Evolutionary conservation across 2,888 invertebrate genomes (phyloP), one percentile per base, ranked within the genome.

Genomic region (Dolichopus griseipennis): DNA sequence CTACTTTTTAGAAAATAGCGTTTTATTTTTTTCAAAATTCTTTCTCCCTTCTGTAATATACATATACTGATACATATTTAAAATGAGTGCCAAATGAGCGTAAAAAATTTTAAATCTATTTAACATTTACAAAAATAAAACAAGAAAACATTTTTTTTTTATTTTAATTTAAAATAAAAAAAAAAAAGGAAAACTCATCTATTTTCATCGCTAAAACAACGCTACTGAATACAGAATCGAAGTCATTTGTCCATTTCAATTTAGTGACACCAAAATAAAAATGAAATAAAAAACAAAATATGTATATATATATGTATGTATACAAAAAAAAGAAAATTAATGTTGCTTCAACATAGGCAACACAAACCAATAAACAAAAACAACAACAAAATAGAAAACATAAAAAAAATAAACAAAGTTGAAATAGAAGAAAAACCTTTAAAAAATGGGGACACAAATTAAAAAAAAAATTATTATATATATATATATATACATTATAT

Each of bases 221-320:
- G 27, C 27, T 27, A 37, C 37, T 37, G 37, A 10, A 37, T 37
- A 37, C 37, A n/a, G 18, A 52, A 52, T 52, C 5, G 52, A 52
- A 52, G 52, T 52, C 52, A 52, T 52, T 52, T 52, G 52, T 52
- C 52, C 52, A 52, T 52, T 52, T 52, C 52, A 52, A 52, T 52
- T 52, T 52, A 52, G 52, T 52, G 52, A 52, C 52, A 52, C 52
- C 52, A 52, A 52, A 12, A 27, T 27, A 27, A 27, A 2, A 5
- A 27, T 4, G 5, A 27, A 27, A 27, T 5, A 27, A 27, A n/a
- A 27, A 27, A 27, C 27, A 27, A 4, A 27, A 27, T n/a, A n/a
- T n/a, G n/a, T n/a, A n/a, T n/a, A n/a, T n/a, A n/a, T n/a, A n/a
- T n/a, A n/a, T n/a, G n/a, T n/a, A n/a, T n/a, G n/a, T n/a, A n/a